Conservation (phyloP, 2,797 vertebrate genomes). For the Mycteria americana region DNA sequence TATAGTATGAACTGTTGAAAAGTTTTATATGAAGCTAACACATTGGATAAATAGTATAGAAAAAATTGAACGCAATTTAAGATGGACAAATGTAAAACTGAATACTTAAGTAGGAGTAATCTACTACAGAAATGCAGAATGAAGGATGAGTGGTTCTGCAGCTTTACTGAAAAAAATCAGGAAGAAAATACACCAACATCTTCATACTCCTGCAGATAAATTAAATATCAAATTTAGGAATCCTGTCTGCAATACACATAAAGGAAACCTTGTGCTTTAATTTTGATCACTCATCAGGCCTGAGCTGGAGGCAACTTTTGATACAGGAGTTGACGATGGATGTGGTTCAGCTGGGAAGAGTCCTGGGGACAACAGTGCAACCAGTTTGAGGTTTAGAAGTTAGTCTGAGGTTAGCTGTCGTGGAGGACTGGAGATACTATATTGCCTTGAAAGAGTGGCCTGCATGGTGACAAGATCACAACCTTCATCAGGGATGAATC, state of each 20-base stretch:
- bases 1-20: background rate
- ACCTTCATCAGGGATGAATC: background rate
- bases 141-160: background rate
- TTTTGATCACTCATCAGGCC: background rate
- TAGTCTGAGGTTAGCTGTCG: background rate
- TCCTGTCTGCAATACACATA: background rate
- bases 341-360: background rate
- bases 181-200: background rate
- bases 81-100: background rate
- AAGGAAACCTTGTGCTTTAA: background rate
- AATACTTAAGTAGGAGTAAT: background rate
- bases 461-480: background rate
- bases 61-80: background rate
- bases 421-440: background rate
- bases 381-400: background rate
- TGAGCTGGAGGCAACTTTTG: background rate
- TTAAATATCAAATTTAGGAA: background rate
- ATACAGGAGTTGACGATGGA: fast-evolving
- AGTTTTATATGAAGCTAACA: background rate
- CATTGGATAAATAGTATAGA: background rate
- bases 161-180: background rate
- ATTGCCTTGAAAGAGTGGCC: background rate
- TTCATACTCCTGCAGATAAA: background rate
- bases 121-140: background rate
- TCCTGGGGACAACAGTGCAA: background rate